These are phyloP conservation scores for Morpho helenor DNA, from an alignment of 2,888 invertebrate genomes.

Conservation along the genomic window DNA sequence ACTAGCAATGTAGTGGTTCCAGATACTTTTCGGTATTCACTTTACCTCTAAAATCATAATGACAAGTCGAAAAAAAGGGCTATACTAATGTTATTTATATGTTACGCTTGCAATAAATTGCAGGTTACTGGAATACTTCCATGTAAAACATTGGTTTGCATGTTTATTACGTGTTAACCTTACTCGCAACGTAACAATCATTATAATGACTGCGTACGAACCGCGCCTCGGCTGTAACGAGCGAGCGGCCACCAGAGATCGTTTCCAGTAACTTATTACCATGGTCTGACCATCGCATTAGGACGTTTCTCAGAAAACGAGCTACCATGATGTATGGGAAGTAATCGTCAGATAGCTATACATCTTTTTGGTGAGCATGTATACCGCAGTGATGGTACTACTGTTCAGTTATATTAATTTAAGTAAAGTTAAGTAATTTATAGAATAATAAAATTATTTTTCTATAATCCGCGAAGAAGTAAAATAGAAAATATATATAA, in stretches of 20 bases:
- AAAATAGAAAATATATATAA: too few species aligned
- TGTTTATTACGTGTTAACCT: constrained; percentile 6
- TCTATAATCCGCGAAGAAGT: too few species aligned
- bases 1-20: too few species aligned
- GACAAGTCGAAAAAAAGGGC: too few species aligned
- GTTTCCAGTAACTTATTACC: constrained; percentile 33
- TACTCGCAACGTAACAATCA: constrained; percentile 1
- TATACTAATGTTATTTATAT: too few species aligned
- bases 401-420: too few species aligned
- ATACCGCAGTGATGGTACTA: too few species aligned
- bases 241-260: constrained; percentile 8
- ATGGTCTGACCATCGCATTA: constrained; percentile 27
- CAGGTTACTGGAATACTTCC: constrained; percentile 6
- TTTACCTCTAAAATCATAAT: too few species aligned
- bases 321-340: constrained; percentile 17
- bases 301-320: constrained; percentile 28
- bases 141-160: constrained; percentile 8
- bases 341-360: background rate
- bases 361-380: too few species aligned
- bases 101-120: background rate
- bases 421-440: too few species aligned
- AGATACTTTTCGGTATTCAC: too few species aligned
- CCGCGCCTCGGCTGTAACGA: background rate
- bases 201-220: constrained; percentile 4
- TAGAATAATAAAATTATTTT: too few species aligned